phyloP scores from a whole-genome alignment of 2,113 vertebrate genomes.

The Notechis scutatus region DNA sequence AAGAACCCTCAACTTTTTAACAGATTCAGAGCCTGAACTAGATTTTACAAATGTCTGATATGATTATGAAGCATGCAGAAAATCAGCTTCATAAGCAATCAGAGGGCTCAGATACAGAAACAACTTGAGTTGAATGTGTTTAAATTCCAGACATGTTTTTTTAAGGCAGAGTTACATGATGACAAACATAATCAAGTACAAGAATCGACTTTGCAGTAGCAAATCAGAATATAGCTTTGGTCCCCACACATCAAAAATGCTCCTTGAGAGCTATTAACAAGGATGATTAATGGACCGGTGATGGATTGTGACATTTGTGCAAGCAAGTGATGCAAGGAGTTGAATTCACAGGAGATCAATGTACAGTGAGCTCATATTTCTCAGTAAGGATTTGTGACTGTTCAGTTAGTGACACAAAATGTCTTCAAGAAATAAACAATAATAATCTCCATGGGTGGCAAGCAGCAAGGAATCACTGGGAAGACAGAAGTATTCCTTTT shows the following conservation, averaged over 20 bases:
- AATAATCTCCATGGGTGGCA: not conserved
- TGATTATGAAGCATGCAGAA: not conserved
- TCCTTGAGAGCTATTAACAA: not conserved
- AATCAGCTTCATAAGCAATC: not conserved
- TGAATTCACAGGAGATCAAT: not conserved
- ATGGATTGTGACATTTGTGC: not conserved
- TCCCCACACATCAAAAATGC: not conserved
- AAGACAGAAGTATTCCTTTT: not conserved
- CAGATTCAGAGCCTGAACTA: not conserved
- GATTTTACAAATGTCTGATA: not conserved
- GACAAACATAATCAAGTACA: not conserved
- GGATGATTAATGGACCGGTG: not conserved
- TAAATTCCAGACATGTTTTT: not conserved
- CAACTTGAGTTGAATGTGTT: not conserved
- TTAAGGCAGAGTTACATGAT: not conserved
- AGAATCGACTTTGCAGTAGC: not conserved
- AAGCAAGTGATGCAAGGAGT: not conserved
- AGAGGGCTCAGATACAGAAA: not conserved
- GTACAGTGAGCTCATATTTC: not conserved
- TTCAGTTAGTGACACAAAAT: not conserved
- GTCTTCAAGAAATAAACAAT: not conserved
- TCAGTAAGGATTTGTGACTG: not conserved
- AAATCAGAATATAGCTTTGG: not conserved
- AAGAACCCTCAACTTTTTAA: not conserved
- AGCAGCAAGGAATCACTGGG: not conserved